Evolutionary conservation across 2,888 invertebrate genomes (phyloP), one percentile per base, ranked within the genome.

Genomic region (Molorchus minor): DNA sequence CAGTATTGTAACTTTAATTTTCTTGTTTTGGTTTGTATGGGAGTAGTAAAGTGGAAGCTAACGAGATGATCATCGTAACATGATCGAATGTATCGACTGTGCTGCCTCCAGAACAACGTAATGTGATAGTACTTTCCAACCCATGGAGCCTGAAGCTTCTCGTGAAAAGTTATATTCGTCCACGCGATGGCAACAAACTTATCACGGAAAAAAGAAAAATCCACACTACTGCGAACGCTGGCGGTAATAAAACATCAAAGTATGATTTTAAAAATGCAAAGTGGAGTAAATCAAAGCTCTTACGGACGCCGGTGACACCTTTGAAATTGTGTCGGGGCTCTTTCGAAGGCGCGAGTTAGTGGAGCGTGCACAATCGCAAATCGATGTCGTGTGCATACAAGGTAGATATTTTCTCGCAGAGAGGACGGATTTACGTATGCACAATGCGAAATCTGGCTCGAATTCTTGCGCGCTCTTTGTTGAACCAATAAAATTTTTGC

Each of bases 331-430:
- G 41, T 53, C 43, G 21, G 43, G 13, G 43, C 33, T 41, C 29
- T 44, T 53, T 43, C 33, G 15, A 13, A 15, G 10, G 12, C 43
- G 41, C 7, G 30, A 17, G 35, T 20, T 21, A 20, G 36, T 55
- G 45, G 12, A 55, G 45, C 55, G 17, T 44, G 25, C 13, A 20
- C 19, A 43, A 58, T 61, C 61, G 58, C 51, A 55, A 64, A 64
- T 64, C 64, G 64, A 64, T 58, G 64, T 64, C 63, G 56, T 56
- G 58, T 64, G 58, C 57, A 63, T 51, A 62, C 56, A 46, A 56
- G 52, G 52, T 51, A 52, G 56, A 59, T 53, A 44, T 59, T 59
- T n/a, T n/a, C n/a, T 56, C 41, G 53, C 56, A 52, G 51, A 59
- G 56, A 62, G 62, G 38, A 20, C 15, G 59, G 44, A 60, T 63